Conservation (phyloP, 2,888 invertebrate genomes). For the Acanthococcus lagerstroemiae region DNA sequence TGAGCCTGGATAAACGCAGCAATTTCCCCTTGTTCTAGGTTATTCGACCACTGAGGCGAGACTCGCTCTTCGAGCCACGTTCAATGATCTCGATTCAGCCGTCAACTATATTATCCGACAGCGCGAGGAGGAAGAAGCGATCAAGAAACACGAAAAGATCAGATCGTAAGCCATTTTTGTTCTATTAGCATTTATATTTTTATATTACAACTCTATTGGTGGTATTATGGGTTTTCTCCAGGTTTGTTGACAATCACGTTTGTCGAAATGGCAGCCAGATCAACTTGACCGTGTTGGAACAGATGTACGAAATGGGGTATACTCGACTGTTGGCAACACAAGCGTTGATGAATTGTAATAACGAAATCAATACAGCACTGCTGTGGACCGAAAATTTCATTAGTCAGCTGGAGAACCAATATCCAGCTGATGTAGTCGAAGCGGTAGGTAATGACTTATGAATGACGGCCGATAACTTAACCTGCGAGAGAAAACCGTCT, state of each 20-base stretch:
- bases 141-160: constrained; percentile 18
- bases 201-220: not conserved
- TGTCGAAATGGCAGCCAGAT: constrained; percentile 51
- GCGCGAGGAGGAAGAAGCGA: constrained; percentile 26
- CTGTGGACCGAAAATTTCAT: constrained; percentile 51
- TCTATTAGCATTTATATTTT: not conserved
- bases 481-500: no score
- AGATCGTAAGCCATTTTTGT: constrained; percentile 20
- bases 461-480: no score
- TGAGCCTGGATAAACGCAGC: not conserved
- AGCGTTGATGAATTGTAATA: constrained; percentile 57
- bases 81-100: constrained; percentile 47
- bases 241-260: constrained; percentile 40
- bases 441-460: not conserved
- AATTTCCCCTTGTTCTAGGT: constrained; percentile 43
- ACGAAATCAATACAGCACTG: constrained; percentile 58
- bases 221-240: not conserved
- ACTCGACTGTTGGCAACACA: constrained; percentile 48
- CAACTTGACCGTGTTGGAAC: constrained; percentile 45
- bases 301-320: constrained; percentile 60
- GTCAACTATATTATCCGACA: constrained; percentile 30
- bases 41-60: constrained; percentile 58
- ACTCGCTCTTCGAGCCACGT: constrained; percentile 54
- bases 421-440: constrained; percentile 5
- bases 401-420: constrained; percentile 37